Conservation (phyloP, 2,113 vertebrate species). For the Hemichromis elongatus region DNA sequence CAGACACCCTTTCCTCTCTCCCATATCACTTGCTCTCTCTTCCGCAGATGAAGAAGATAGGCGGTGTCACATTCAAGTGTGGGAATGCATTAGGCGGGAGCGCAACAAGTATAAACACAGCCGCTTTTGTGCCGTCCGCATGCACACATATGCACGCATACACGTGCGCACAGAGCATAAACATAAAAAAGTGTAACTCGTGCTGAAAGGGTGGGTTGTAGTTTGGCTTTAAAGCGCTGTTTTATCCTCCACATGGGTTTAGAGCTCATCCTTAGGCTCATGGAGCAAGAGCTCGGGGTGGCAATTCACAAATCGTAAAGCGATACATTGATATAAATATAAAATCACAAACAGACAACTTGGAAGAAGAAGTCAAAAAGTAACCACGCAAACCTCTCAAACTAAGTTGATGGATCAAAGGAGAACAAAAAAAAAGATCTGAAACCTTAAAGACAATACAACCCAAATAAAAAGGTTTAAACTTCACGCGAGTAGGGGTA, state of each 20-base stretch:
- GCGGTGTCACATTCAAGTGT: constrained; percentile 49
- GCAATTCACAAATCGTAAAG: neutral
- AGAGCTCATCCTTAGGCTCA: constrained; percentile 10
- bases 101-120: constrained; percentile 61
- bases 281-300: constrained; percentile 7
- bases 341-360: neutral
- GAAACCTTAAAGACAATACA: neutral
- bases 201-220: constrained; percentile 1
- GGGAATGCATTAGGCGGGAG: constrained; percentile 50
- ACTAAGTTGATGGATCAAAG: neutral
- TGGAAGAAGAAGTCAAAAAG: neutral
- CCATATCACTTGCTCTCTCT: constrained; percentile 25
- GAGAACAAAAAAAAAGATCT: neutral
- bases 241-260: constrained; percentile 46
- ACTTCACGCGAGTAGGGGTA: neutral
- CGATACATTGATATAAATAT: constrained; percentile 3
- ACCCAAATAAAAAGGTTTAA: neutral
- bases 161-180: neutral
- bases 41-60: constrained; percentile 51
- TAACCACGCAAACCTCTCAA: neutral
- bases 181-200: constrained; percentile 5
- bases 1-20: constrained; percentile 33
- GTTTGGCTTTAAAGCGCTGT: constrained; percentile 9
- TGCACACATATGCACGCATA: neutral
- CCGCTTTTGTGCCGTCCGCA: constrained; percentile 21